Evolutionary conservation across 2,797 vertebrate species (phyloP), one percentile per base, ranked within the genome.

Genomic region (Aeoliscus strigatus): DNA sequence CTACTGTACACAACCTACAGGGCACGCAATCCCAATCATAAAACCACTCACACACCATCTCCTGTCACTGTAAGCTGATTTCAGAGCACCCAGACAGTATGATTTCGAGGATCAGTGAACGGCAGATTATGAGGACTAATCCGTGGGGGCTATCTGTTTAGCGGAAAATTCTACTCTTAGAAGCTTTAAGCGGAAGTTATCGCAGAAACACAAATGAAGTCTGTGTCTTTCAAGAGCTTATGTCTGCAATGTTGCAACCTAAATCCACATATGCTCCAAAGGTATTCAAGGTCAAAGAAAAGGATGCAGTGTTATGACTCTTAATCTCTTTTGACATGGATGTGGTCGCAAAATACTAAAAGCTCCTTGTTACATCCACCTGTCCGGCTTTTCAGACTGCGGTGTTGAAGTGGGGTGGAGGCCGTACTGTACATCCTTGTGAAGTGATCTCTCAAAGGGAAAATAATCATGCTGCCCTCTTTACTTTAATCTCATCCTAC

Each of bases 91-190:
- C 70, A 82, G 82, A 82, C 80, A 79, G 78, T 83, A 68, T 80
- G 82, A 85, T 77, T 87, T 87, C 63, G 64, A 84, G 81, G 85
- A 84, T 86, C 82, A 83, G 82, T 77, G 79, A 70, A 81, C 21
- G 13, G 41, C 66, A 80, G 85, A 85, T 87, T 84, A 84, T 68
- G 46, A 70, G 32, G 57, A 60, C 60, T 86, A 86, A 87, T 84
- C 82, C 81, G 58, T 33, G 1, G 14, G 55, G 66, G 50, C 75
- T 70, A 78, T 78, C 78, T 80, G 76, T 82, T 79, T 68, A 70
- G 73, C 61, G 57, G 66, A 39, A 75, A 73, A 80, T 77, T 84
- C 73, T 60, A 35, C 76, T 77, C 70, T 75, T 77, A 73, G 76
- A 66, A 51, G 77, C 75, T 74, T 81, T 70, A 40, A 63, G 54